These are phyloP conservation scores for Aphelenchoides fujianensis DNA, from an alignment of 1,140 invertebrate genomes.

Conservation along the genomic window DNA sequence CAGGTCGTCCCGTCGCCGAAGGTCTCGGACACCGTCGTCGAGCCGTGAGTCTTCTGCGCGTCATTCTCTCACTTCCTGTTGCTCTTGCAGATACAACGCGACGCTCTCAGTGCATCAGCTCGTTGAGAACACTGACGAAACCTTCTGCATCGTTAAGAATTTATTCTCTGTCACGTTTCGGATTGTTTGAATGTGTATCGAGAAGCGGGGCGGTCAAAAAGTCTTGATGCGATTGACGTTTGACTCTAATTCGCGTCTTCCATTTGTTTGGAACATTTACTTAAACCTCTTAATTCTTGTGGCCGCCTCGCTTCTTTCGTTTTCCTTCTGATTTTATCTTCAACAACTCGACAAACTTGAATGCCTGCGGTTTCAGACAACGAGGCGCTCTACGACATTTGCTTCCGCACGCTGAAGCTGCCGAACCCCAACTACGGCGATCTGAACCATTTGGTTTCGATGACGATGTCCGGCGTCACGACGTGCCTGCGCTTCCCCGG, in stretches of 20 bases:
- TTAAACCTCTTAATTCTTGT: too few relatives aligned
- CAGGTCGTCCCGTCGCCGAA: constrained; percentile 80
- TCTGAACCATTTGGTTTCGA: constrained; percentile 74
- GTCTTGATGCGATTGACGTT: too few relatives aligned
- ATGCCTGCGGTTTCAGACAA: too few relatives aligned
- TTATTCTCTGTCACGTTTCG: too few relatives aligned
- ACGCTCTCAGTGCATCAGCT: constrained; percentile 72
- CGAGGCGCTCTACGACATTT: constrained; percentile 77
- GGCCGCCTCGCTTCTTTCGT: background rate
- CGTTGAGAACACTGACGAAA: constrained; percentile 71
- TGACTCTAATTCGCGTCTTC: too few relatives aligned
- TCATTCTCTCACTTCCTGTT: too few relatives aligned
- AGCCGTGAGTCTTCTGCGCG: too few relatives aligned
- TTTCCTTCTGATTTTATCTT: constrained; percentile 73
- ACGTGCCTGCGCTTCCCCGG: constrained; percentile 69
- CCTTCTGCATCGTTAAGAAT: constrained; percentile 66
- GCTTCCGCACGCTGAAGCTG: constrained; percentile 73
- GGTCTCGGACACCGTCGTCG: constrained; percentile 75
- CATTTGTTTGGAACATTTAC: too few relatives aligned
- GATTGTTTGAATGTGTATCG: too few relatives aligned
- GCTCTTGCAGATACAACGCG: too few relatives aligned
- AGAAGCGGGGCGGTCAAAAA: too few relatives aligned
- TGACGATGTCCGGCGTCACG: constrained; percentile 81
- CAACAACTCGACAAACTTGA: constrained; percentile 75
- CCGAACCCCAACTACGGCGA: constrained; percentile 76